phyloP scores from a whole-genome alignment of 2,888 invertebrate genomes.

The Tenthredo scrophulariae region DNA sequence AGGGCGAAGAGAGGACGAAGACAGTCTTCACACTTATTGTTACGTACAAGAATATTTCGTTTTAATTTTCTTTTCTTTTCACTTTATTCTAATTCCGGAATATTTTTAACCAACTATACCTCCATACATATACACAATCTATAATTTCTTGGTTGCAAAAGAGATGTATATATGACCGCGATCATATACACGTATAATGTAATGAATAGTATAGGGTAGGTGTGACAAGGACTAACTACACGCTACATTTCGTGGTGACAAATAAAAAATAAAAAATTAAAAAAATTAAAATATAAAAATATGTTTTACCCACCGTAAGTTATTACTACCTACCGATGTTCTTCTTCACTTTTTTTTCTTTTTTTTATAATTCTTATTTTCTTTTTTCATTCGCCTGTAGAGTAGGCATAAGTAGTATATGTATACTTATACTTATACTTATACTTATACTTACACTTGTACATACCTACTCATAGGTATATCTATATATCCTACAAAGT shows the following conservation, averaged over 20 bases:
- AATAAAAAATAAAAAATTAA: neutral
- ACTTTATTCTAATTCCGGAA: too few relatives aligned
- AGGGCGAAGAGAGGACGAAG: too few relatives aligned
- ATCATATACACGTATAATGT: neutral
- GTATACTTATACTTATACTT: neutral
- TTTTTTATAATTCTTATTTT: neutral
- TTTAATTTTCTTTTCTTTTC: too few relatives aligned
- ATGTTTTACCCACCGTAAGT: slow-evolving; percentile 4
- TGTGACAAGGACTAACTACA: slow-evolving; percentile 36
- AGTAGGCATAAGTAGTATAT: neutral
- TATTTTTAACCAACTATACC: too few relatives aligned
- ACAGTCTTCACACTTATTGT: too few relatives aligned
- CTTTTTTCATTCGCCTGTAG: neutral
- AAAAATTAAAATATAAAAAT: too few relatives aligned
- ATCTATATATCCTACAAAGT: neutral
- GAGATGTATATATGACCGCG: neutral
- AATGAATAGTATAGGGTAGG: neutral
- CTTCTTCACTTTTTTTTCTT: neutral
- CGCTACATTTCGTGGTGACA: neutral
- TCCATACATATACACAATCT: neutral
- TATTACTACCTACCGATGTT: neutral
- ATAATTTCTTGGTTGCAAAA: neutral
- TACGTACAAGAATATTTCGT: too few relatives aligned
- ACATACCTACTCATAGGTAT: neutral
- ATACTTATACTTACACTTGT: too few relatives aligned